Conservation (phyloP, 2,113 vertebrate species). For the Phalacrocorax carbo region DNA sequence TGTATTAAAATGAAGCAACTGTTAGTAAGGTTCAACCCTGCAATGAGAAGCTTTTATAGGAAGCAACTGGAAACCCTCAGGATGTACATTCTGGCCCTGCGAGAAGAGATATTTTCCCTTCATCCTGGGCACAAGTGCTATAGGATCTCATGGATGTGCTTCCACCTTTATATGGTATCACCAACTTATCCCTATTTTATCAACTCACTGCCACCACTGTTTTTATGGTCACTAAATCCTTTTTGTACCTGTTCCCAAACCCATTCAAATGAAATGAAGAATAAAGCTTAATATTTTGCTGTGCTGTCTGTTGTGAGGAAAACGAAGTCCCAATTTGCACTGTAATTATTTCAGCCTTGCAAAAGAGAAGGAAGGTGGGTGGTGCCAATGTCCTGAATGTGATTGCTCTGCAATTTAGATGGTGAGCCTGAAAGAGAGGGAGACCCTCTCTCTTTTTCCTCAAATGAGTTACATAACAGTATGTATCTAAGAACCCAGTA, state of each 20-base stretch:
- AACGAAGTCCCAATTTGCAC: fast-evolving
- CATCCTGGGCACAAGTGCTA: background rate
- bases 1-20: background rate
- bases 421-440: background rate
- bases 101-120: background rate
- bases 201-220: background rate
- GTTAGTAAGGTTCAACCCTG: background rate
- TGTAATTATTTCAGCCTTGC: background rate
- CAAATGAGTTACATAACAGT: background rate
- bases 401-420: background rate
- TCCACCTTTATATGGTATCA: background rate
- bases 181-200: background rate
- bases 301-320: background rate
- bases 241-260: background rate
- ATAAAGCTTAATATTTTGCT: background rate
- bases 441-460: background rate
- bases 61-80: background rate
- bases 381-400: background rate
- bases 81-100: background rate
- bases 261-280: background rate
- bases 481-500: background rate
- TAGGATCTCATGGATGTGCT: background rate
- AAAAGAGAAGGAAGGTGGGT: background rate
- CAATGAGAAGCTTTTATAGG: background rate
- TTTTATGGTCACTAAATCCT: background rate